A percentile compares a stretch with the other conserved stretches of the same genome.
These are phyloP conservation scores for Drosophila obscura DNA, from an alignment of 1,140 invertebrate genomes.

Conservation along the genomic window DNA sequence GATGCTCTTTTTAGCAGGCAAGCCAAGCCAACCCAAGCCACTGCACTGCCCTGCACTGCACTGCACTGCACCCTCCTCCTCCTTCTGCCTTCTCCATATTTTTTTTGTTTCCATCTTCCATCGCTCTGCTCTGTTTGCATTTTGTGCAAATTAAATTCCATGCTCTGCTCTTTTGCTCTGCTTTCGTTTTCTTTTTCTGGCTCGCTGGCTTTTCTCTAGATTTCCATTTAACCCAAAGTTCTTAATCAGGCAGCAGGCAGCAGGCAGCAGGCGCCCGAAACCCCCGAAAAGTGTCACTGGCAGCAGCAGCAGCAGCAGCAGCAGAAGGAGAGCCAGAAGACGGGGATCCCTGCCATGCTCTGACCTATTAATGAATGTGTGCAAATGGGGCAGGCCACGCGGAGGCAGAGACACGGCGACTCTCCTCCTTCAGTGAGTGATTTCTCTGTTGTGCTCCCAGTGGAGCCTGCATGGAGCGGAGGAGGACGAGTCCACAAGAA, in stretches of 20 bases:
- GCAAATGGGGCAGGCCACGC: conserved; percentile 37
- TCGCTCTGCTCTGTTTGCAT: conserved; percentile 31
- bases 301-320: conserved; percentile 33
- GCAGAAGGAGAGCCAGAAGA: neutral
- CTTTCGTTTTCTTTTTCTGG: conserved; percentile 28
- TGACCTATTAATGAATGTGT: conserved; percentile 43
- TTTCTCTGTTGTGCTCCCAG: too few relatives aligned
- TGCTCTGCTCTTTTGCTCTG: conserved; percentile 40
- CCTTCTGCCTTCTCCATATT: conserved; percentile 15
- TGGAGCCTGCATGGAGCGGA: too few relatives aligned
- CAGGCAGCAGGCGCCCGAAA: conserved; percentile 31
- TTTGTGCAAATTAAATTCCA: conserved; percentile 52
- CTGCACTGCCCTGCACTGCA: too few relatives aligned
- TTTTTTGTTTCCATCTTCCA: conserved; percentile 12
- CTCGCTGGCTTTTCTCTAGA: conserved; percentile 12
- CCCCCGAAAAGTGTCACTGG: conserved; percentile 42
- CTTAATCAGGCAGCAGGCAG: conserved; percentile 59
- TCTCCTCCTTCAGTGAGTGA: too few relatives aligned
- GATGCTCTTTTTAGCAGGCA: conserved; percentile 45
- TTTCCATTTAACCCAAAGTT: conserved; percentile 62
- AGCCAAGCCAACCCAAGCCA: neutral
- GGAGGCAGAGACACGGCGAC: too few relatives aligned
- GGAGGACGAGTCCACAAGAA: too few relatives aligned
- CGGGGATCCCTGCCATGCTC: conserved; percentile 1
- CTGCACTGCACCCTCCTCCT: neutral